Base-by-base conservation (phyloP, 2,797 vertebrate genomes). In the Loris lydekkerianus region DNA sequence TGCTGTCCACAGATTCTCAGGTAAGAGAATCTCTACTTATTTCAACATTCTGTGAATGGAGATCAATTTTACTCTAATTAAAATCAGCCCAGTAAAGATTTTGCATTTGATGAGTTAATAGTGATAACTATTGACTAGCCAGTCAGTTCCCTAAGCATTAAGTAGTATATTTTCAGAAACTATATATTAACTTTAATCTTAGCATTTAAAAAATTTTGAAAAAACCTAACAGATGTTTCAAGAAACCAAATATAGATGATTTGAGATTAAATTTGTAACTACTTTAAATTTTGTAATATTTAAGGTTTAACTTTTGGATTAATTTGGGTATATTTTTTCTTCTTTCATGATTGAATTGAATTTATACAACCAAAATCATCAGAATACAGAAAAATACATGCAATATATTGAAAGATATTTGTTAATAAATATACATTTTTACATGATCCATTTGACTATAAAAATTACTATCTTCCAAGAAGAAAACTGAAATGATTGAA, bases 21-120 rank as follows among this genome's bases (percentile, higher is more conserved):
- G 4, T 37, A 73, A 49, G 8, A 27, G 2, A 67, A 34, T 2
- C 4, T 13, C 20, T 73, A 37, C 13, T n/a, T 34, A 3, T 49
- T 20, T 40, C 3, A 1, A 21, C 29, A 53, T 3, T 43, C 1
- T 5, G 0, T 34, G 15, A 37, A 25, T 10, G 23, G 29, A 4
- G 4, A 61, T 56, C 27, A 14, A 10, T 9, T 46, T 34, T n/a
- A 88, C 14, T 46, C 69, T 70, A 34, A 61, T 29, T 43, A 80
- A 67, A 86, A 37, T 27, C 53, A 63, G 5, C n/a, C 31, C 20
- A 73, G 10, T 18, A 5, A 75, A 67, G 27, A 70, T 23, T 34
- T 67, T 18, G 49, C 73, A 21, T 67, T 37, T 69, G 29, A 23
- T 61, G 11, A 31, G 13, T 60, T 80, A 34, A 43, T 31, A 60